These are phyloP conservation scores for Lethenteron reissneri DNA, from an alignment of 2,113 vertebrate genomes.

Conservation along the genomic window DNA sequence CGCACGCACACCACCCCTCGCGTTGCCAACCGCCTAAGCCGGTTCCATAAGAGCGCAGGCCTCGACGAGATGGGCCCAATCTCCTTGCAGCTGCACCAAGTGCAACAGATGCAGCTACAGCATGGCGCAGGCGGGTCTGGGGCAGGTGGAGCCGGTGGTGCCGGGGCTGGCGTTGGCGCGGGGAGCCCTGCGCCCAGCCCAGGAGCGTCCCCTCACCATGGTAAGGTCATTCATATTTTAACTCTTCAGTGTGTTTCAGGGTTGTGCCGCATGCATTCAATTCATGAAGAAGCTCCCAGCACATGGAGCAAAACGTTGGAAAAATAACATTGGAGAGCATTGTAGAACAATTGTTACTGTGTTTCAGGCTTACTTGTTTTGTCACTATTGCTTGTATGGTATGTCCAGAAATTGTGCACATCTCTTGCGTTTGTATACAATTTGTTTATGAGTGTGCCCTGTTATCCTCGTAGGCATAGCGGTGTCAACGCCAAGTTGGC, in stretches of 20 bases:
- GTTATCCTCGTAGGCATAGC: too few species aligned
- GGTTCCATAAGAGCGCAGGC: constrained; percentile 91
- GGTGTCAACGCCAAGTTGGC: too few species aligned
- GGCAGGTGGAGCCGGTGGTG: constrained; percentile 2
- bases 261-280: background rate
- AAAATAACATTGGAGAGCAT: too few species aligned
- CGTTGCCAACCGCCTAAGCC: constrained; percentile 89
- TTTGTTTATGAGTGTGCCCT: too few species aligned
- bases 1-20: constrained; percentile 84
- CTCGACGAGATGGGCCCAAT: constrained; percentile 49
- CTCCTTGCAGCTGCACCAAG: constrained; percentile 26
- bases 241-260: background rate
- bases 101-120: background rate
- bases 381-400: too few species aligned
- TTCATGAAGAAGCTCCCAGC: too few species aligned
- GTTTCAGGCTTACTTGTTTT: too few species aligned
- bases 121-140: background rate
- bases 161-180: background rate
- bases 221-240: constrained; percentile 3
- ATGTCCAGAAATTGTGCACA: too few species aligned
- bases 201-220: background rate
- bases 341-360: too few species aligned
- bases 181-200: background rate
- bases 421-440: too few species aligned
- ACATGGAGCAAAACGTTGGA: too few species aligned